Percentiles rank a stretch among this genome's conserved stretches.
These are phyloP conservation scores for Uloborus plumipes DNA, from an alignment of 2,888 invertebrate genomes.

Conservation along the genomic window DNA sequence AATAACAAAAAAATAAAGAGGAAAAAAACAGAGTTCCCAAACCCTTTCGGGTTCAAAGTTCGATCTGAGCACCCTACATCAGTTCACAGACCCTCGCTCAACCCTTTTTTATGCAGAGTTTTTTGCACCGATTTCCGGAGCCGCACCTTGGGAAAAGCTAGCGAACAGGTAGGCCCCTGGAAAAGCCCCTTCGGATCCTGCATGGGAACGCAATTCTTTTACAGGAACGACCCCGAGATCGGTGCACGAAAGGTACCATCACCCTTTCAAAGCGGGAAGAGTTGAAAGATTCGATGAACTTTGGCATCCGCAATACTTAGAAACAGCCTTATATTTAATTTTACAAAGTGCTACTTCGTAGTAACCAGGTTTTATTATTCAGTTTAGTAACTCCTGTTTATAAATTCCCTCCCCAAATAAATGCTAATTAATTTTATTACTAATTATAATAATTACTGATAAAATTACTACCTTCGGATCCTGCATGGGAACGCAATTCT, in stretches of 20 bases:
- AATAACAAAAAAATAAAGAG: neutral
- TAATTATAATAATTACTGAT: too few species aligned
- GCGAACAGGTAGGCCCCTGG: constrained; percentile 54
- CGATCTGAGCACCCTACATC: constrained; percentile 39
- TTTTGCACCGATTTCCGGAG: constrained; percentile 50
- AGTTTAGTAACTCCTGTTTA: too few species aligned
- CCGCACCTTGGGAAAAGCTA: constrained; percentile 53
- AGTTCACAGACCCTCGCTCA: constrained; percentile 51
- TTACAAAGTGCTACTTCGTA: too few species aligned
- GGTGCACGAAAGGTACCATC: constrained; percentile 45
- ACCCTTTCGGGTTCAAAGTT: constrained; percentile 53
- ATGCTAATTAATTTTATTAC: too few species aligned
- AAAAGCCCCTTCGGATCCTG: constrained; percentile 14
- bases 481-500: constrained; percentile 48
- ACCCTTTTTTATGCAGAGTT: constrained; percentile 35
- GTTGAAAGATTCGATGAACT: too few species aligned
- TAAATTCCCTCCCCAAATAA: too few species aligned
- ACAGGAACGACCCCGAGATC: constrained; percentile 7
- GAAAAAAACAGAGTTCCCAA: constrained; percentile 53
- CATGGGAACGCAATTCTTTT: constrained; percentile 44
- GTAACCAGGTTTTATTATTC: too few species aligned
- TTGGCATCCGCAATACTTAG: too few species aligned
- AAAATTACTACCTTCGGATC: constrained; percentile 10
- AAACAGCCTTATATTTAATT: too few species aligned
- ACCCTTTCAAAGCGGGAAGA: constrained; percentile 23